phyloP scores from a whole-genome alignment of 2,888 invertebrate species.

The Hirtodrosophila cameraria region DNA sequence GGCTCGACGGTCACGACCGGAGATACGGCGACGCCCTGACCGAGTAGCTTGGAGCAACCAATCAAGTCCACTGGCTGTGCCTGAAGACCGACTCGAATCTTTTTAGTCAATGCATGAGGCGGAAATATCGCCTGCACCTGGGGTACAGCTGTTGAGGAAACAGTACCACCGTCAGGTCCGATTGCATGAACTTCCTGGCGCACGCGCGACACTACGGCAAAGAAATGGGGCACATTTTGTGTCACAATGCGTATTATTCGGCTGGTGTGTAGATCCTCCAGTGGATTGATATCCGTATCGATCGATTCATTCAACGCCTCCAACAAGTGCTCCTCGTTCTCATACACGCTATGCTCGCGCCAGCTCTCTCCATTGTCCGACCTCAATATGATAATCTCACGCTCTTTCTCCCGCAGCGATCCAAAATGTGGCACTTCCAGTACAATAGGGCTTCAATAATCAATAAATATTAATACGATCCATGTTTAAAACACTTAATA shows the following conservation, averaged over 20 bases:
- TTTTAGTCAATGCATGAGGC: slow-evolving; percentile 98
- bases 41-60: slow-evolving; percentile 93
- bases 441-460: slow-evolving; percentile 90
- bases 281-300: slow-evolving; percentile 85
- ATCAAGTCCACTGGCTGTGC: slow-evolving; percentile 97
- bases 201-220: slow-evolving; percentile 97
- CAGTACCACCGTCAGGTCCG: slow-evolving; percentile 98
- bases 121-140: slow-evolving; percentile 95
- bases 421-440: slow-evolving; percentile 99
- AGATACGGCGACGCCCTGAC: slow-evolving; percentile 98
- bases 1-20: slow-evolving; percentile 99
- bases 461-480: background rate
- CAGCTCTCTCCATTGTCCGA: slow-evolving; percentile 99
- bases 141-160: slow-evolving; percentile 96
- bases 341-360: slow-evolving; percentile 96
- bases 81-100: slow-evolving; percentile 98
- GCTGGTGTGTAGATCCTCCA: slow-evolving; percentile 93
- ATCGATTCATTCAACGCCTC: slow-evolving; percentile 94
- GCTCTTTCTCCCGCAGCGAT: slow-evolving; percentile 94
- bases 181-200: slow-evolving; percentile 98
- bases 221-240: slow-evolving; percentile 98
- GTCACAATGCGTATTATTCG: slow-evolving; percentile 97
- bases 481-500: background rate
- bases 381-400: slow-evolving; percentile 97
- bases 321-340: slow-evolving; percentile 94